A percentile compares a stretch with the other conserved stretches of the same genome.
Conservation (phyloP, 2,888 invertebrate species). For the Dusona sp. region DNA sequence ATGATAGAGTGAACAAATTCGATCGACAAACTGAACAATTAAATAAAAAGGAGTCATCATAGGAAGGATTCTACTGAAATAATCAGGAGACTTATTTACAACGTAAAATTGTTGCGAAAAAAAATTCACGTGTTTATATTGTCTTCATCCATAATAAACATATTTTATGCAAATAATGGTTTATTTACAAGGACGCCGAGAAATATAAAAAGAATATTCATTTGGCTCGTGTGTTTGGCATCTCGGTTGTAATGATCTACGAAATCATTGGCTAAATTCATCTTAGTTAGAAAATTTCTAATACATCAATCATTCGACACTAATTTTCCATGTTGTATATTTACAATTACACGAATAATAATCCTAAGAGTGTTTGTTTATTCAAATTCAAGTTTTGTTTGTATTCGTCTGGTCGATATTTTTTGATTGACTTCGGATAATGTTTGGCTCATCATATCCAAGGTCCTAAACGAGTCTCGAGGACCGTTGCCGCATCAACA, state of each 20-base stretch:
- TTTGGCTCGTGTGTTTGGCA: slow-evolving; percentile 59
- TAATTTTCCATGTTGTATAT: slow-evolving; percentile 71
- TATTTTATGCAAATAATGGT: slow-evolving; percentile 75
- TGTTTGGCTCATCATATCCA: slow-evolving; percentile 73
- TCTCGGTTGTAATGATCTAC: slow-evolving; percentile 59
- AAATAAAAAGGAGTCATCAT: not conserved
- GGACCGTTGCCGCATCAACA: slow-evolving; percentile 91
- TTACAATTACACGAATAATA: slow-evolving; percentile 72
- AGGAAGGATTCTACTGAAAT: not conserved
- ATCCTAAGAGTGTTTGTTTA: slow-evolving; percentile 50
- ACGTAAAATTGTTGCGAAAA: not conserved
- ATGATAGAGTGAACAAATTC: not conserved
- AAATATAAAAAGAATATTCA: slow-evolving; percentile 54
- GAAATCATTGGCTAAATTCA: slow-evolving; percentile 59
- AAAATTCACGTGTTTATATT: not conserved
- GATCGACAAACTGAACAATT: not conserved
- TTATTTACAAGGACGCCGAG: slow-evolving; percentile 75
- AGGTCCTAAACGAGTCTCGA: slow-evolving; percentile 86
- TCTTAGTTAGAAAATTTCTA: slow-evolving; percentile 46
- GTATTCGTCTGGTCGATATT: slow-evolving; percentile 17
- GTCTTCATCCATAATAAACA: slow-evolving; percentile 24
- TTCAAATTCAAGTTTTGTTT: slow-evolving; percentile 7
- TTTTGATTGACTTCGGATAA: slow-evolving; percentile 50
- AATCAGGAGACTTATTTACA: not conserved
- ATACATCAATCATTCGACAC: slow-evolving; percentile 71